These are phyloP conservation scores for Desoria tigrina DNA, from an alignment of 2,888 invertebrate genomes.

Conservation along the genomic window DNA sequence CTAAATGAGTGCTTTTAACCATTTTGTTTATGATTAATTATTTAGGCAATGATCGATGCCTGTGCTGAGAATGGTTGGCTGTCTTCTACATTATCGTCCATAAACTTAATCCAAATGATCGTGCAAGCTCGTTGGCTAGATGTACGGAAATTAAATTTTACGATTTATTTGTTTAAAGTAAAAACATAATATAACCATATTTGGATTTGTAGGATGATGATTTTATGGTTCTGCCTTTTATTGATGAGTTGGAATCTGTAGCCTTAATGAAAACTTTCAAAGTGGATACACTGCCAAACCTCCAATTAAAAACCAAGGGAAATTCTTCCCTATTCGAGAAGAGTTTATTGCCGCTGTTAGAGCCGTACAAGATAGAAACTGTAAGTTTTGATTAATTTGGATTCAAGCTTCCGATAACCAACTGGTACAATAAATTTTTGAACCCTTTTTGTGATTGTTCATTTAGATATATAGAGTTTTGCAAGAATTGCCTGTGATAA, in stretches of 20 bases:
- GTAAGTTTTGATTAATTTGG: too few species aligned
- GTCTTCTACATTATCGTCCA: slow-evolving; percentile 72
- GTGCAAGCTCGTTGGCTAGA: slow-evolving; percentile 87
- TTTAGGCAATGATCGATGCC: slow-evolving; percentile 93
- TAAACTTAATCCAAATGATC: slow-evolving; percentile 82
- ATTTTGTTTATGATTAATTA: slow-evolving; percentile 38
- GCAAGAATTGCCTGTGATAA: slow-evolving; percentile 56
- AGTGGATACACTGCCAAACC: slow-evolving; percentile 43
- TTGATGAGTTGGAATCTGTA: slow-evolving; percentile 65
- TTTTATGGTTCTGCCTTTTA: slow-evolving; percentile 74
- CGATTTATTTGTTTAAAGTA: neutral
- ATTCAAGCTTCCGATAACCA: neutral
- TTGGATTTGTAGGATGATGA: slow-evolving; percentile 67
- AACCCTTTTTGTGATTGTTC: too few species aligned
- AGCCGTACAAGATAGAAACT: slow-evolving; percentile 40
- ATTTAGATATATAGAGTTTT: slow-evolving; percentile 56
- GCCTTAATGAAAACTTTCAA: slow-evolving; percentile 36
- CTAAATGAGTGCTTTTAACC: too few species aligned
- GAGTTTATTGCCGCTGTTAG: slow-evolving; percentile 32
- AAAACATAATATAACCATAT: slow-evolving; percentile 3
- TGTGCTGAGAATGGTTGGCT: slow-evolving; percentile 90
- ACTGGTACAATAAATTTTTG: neutral
- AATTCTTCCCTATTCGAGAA: slow-evolving; percentile 37
- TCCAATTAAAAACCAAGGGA: slow-evolving; percentile 45
- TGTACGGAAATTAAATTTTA: slow-evolving; percentile 53